Conservation (phyloP, 2,888 invertebrate genomes). For the Anorthoa munda region DNA sequence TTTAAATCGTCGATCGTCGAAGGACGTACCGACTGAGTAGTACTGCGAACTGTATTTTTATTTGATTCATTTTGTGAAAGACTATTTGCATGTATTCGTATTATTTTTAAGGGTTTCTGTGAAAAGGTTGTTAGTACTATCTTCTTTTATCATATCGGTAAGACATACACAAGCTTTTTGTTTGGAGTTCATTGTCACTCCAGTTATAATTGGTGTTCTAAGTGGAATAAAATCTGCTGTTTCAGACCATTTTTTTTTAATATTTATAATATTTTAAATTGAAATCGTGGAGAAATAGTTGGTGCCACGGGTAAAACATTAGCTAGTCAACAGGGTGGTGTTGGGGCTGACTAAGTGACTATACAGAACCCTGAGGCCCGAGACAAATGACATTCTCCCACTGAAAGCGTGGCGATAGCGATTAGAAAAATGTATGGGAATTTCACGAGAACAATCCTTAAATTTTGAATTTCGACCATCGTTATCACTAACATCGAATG, state of each 20-base stretch:
- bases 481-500: too few species aligned
- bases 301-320: not conserved
- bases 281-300: too few species aligned
- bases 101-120: not conserved
- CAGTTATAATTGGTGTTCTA: not conserved
- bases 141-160: not conserved
- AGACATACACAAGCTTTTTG: too few species aligned
- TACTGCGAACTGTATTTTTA: not conserved
- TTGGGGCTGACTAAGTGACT: too few species aligned
- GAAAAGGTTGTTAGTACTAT: not conserved
- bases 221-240: not conserved
- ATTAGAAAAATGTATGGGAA: too few species aligned
- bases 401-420: too few species aligned
- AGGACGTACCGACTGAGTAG: not conserved
- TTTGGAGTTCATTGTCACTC: not conserved
- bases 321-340: not conserved
- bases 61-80: not conserved
- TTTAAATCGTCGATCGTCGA: constrained; percentile 17
- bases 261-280: too few species aligned
- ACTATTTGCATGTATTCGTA: not conserved
- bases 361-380: too few species aligned
- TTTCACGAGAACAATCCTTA: too few species aligned
- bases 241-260: too few species aligned
- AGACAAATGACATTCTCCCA: too few species aligned
- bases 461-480: too few species aligned